A percentile compares a stretch with the other conserved stretches of the same genome.
phyloP scores from a whole-genome alignment of 2,888 invertebrate species.

The Cantharis rufa region DNA sequence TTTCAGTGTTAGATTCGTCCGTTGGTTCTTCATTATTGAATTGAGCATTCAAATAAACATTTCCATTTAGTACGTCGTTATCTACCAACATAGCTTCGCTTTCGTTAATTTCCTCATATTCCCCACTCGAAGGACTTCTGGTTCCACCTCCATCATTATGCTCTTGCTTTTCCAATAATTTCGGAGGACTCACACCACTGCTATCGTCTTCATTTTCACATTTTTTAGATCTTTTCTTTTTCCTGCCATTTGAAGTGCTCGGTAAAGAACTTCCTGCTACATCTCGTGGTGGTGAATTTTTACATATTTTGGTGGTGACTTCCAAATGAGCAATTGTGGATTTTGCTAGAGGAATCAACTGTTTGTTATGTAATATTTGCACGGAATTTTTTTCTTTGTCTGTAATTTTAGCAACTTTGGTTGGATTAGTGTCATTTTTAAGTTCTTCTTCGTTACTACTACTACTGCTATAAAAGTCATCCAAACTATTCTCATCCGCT shows the following conservation, averaged over 20 bases:
- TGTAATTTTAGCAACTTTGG: neutral
- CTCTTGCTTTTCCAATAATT: neutral
- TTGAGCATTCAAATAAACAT: slow-evolving; percentile 51
- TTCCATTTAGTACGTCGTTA: slow-evolving; percentile 58
- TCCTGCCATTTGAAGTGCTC: slow-evolving; percentile 38
- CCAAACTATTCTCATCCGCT: slow-evolving; percentile 18
- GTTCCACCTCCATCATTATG: neutral
- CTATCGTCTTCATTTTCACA: slow-evolving; percentile 31
- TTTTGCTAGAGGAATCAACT: neutral
- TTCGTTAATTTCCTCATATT: slow-evolving; percentile 48
- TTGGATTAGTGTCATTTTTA: neutral
- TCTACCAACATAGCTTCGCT: slow-evolving; percentile 61
- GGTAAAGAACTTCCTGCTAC: slow-evolving; percentile 21
- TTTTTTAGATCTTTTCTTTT: slow-evolving; percentile 33
- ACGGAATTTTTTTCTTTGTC: neutral
- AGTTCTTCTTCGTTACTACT: neutral
- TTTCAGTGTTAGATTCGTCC: slow-evolving; percentile 29
- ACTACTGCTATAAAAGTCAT: slow-evolving; percentile 12
- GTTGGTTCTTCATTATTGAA: slow-evolving; percentile 43
- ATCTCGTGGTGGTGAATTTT: neutral
- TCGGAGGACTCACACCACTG: neutral
- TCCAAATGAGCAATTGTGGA: neutral
- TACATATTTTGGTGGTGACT: neutral
- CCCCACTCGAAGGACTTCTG: neutral
- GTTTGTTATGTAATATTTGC: neutral